Conservation (phyloP, 2,888 invertebrate species). For the Oscheius myriophilus region DNA sequence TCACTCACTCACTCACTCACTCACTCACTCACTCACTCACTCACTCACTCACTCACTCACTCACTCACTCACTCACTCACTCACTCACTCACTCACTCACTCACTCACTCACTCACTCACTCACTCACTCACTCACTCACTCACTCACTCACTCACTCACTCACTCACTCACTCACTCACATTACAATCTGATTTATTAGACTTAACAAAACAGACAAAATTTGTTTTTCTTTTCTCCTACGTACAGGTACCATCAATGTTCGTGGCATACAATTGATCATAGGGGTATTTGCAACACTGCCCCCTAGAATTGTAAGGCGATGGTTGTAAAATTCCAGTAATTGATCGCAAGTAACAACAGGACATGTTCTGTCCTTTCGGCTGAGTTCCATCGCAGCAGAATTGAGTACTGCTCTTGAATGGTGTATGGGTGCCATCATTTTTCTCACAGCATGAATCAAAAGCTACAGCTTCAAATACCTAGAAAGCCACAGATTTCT, state of each 20-base stretch:
- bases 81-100: too few relatives aligned
- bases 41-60: too few relatives aligned
- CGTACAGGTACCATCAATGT: constrained; percentile 10
- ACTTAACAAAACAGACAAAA: neutral
- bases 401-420: constrained; percentile 43
- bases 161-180: too few relatives aligned
- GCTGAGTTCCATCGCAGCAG: constrained; percentile 64
- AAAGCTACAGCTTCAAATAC: constrained; percentile 39
- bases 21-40: too few relatives aligned
- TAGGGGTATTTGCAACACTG: constrained; percentile 66
- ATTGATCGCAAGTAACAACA: constrained; percentile 62
- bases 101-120: too few relatives aligned
- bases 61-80: too few relatives aligned
- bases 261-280: constrained; percentile 26
- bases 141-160: too few relatives aligned
- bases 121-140: too few relatives aligned
- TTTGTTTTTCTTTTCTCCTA: neutral
- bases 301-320: constrained; percentile 53
- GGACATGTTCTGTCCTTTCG: constrained; percentile 41
- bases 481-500: constrained; percentile 26
- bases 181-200: too few relatives aligned
- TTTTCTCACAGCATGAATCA: constrained; percentile 48
- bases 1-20: too few relatives aligned
- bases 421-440: constrained; percentile 31
- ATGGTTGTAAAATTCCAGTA: constrained; percentile 38